Base-by-base conservation (phyloP, 2,888 invertebrate genomes). In the Andrena fulva region DNA sequence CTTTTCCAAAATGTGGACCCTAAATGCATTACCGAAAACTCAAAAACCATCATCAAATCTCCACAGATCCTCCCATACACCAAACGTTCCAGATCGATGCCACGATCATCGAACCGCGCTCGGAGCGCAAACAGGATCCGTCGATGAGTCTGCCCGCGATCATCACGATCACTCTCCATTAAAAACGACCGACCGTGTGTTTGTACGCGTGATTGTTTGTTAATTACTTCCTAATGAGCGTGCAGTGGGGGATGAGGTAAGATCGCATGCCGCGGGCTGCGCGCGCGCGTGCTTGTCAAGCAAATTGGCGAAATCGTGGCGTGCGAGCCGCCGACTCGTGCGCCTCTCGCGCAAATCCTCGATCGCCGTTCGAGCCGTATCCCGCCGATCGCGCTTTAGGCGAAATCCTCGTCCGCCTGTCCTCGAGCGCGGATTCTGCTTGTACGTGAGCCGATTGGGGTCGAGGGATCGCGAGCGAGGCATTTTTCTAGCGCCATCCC, bases 221-320 rank as follows among this genome's bases (percentile, higher is more conserved):
- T 91, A 92, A 92, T 92, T 91, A 90, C 87, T 89, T 77, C 77
- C 78, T 91, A 91, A 91, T 91, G 90, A 88, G 86, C 86, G 82
- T 89, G 87, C 83, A 85, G 77, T 82, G 87, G 78, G 86, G 80
- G 79, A 86, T 87, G 86, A 90, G 86, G 89, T 85, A 88, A 89
- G 87, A 89, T 93, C 86, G 93, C 92, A 92, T 92, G 93, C 89
- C 87, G 85, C 77, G 80, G 70, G 73, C 69, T 72, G 84, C 82
- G 84, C 33, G 48, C 59, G 59, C 33, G 27, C 77, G 84, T 82
- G 77, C 81, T 84, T 77, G 86, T 82, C 86, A 60, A 79, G 76
- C 73, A 71, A 85, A 74, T 80, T 82, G 77, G 76, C 75, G 82
- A 80, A 86, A 81, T 74, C 54, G 60, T 80, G 77, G 82, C 80